Evolutionary conservation across 2,113 vertebrate genomes (phyloP).

Genomic region (Pachycephala philippinensis): DNA sequence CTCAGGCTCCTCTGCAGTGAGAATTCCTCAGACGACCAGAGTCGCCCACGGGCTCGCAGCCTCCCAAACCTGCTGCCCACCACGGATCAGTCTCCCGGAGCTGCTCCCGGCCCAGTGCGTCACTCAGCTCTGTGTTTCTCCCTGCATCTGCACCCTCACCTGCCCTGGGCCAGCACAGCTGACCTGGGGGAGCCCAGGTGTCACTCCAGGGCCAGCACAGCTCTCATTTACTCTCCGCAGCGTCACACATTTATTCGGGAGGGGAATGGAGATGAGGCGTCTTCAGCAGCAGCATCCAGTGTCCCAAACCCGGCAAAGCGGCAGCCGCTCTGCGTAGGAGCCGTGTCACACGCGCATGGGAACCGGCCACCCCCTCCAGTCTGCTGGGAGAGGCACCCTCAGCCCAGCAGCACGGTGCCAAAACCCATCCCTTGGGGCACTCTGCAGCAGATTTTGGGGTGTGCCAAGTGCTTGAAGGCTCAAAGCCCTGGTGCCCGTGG

Average conservation of each 20-base stretch:
- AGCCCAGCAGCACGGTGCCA: neutral
- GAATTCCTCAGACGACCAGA: neutral
- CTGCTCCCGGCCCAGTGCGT: neutral
- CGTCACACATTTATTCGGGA: neutral
- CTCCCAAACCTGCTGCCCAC: neutral
- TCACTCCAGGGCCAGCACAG: neutral
- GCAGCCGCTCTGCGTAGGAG: fast-evolving
- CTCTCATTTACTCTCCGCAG: neutral
- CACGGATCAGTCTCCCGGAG: fast-evolving
- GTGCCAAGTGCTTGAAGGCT: neutral
- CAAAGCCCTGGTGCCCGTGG: neutral
- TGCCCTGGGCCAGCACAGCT: neutral
- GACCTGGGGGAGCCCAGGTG: neutral
- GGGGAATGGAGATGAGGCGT: fast-evolving
- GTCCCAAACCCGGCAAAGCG: neutral
- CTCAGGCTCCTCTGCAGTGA: neutral
- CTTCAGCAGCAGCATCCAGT: neutral
- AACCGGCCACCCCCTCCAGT: neutral
- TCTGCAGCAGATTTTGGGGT: neutral
- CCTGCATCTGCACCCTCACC: fast-evolving
- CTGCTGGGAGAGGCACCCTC: neutral
- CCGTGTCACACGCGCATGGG: neutral
- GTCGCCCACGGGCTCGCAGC: neutral
- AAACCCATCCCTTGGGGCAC: neutral
- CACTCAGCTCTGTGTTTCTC: neutral